These are phyloP conservation scores for Streptopelia turtur DNA, from an alignment of 2,797 vertebrate species.

Conservation along the genomic window DNA sequence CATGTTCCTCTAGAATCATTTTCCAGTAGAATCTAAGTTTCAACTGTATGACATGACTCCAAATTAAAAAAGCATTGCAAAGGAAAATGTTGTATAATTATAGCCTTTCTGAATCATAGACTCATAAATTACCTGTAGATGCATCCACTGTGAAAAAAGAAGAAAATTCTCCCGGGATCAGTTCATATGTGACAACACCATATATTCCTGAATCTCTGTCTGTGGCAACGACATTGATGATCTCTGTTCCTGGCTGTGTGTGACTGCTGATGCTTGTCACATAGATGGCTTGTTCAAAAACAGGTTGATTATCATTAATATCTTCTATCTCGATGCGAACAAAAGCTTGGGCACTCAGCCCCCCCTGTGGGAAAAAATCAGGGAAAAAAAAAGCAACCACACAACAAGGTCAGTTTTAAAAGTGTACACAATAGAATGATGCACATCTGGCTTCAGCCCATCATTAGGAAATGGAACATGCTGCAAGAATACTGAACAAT, in stretches of 20 bases:
- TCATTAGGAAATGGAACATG: background rate
- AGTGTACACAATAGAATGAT: background rate
- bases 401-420: background rate
- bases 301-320: constrained; percentile 89
- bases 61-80: background rate
- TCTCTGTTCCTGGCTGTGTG: constrained; percentile 85
- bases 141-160: constrained; percentile 85
- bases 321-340: constrained; percentile 91
- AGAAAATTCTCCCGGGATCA: constrained; percentile 84
- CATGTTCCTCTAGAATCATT: background rate
- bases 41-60: background rate
- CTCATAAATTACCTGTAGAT: constrained; percentile 82
- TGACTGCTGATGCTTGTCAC: constrained; percentile 86
- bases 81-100: background rate
- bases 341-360: constrained; percentile 89
- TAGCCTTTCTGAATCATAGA: background rate
- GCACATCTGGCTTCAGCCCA: background rate
- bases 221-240: constrained; percentile 85
- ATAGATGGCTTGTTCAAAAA: constrained; percentile 87
- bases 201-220: constrained; percentile 87
- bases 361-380: constrained; percentile 82
- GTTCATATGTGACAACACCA: constrained; percentile 84
- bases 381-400: background rate
- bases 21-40: background rate
- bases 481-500: background rate